Evolutionary conservation across 2,888 invertebrate species (phyloP), one percentile per base, ranked within the genome.

Genomic region (Drosophila kuntzei): DNA sequence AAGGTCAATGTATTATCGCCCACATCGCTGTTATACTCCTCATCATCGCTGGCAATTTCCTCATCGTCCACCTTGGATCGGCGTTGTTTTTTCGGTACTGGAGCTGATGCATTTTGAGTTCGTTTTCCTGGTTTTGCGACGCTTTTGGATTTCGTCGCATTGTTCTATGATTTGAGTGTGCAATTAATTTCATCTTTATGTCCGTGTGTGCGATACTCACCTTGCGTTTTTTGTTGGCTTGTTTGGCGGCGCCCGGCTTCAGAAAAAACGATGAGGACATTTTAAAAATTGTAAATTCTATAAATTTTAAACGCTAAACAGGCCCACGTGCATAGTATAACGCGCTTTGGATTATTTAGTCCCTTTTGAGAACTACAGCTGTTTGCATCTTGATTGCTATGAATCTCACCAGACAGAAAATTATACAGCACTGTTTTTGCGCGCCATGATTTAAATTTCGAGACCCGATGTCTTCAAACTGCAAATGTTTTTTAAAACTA

Each of bases 1-100:
- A 90, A 92, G 3, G 73, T 71, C 36, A 87, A 64, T 22, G 82
- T 71, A 6, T 77, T 60, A 0, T 57, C 69, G 5, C 59, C 94
- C 49, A 93, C 92, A 6, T 93, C 94, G 75, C 94, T 94, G 79
- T 93, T 93, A 69, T 93, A 93, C n/a, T 94, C 93, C 83, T 95
- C 95, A 87, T 95, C 95, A 81, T 95, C 95, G 86, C 95, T 95
- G 63, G 94, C 95, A 0, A 94, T 95, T 67, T 95, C 94, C 90
- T 95, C 95, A 72, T 94, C 93, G 20, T 94, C 94, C 46, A 73
- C 78, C 41, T 79, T 87, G 7, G 84, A 5, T 0, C 85, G 62
- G 4, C 84, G 75, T 36, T 79, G 81, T 22, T 79, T 87, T 41
- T 85, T 77, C 8, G 93, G 92, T 90, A 93, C 92, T 90, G 93